Evolutionary conservation across 2,113 vertebrate species (phyloP).

Genomic region (Callaeas wilsoni): DNA sequence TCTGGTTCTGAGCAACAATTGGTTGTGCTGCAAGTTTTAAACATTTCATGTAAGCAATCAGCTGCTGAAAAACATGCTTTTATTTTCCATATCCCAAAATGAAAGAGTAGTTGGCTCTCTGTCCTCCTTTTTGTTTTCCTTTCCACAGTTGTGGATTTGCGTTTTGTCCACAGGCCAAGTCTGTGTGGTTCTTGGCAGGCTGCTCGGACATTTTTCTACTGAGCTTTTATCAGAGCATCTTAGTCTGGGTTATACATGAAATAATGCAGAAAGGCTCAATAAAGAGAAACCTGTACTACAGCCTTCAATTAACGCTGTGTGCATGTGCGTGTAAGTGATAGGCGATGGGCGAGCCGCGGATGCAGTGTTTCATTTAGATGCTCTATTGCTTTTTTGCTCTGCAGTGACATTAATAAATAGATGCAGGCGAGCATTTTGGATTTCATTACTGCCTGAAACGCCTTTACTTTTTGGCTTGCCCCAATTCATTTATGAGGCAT

Average conservation of each 20-base stretch:
- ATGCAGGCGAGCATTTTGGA: slow-evolving; percentile 18
- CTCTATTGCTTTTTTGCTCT: slow-evolving; percentile 1
- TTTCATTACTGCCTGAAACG: background rate
- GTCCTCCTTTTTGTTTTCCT: slow-evolving; percentile 25
- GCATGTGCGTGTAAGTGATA: background rate
- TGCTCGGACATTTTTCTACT: background rate
- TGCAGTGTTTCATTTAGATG: background rate
- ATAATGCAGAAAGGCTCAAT: background rate
- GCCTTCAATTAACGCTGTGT: background rate
- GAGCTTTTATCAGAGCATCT: slow-evolving; percentile 44
- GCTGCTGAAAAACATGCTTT: slow-evolving; percentile 35
- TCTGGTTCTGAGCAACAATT: background rate
- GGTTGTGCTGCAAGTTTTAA: background rate
- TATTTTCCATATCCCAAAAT: slow-evolving; percentile 12
- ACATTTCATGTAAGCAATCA: background rate
- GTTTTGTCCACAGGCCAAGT: slow-evolving; percentile 43
- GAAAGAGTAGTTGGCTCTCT: slow-evolving; percentile 23
- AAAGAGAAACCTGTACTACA: background rate
- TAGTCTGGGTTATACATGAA: slow-evolving; percentile 3
- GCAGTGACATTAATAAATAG: slow-evolving; percentile 1
- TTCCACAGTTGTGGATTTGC: slow-evolving; percentile 41
- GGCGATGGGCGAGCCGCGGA: background rate
- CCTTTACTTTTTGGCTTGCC: slow-evolving; percentile 39
- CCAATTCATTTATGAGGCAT: slow-evolving; percentile 26
- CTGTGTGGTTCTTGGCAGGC: slow-evolving; percentile 60